Evolutionary conservation across 2,888 invertebrate genomes (phyloP).

Genomic region (Julus scanicus): DNA sequence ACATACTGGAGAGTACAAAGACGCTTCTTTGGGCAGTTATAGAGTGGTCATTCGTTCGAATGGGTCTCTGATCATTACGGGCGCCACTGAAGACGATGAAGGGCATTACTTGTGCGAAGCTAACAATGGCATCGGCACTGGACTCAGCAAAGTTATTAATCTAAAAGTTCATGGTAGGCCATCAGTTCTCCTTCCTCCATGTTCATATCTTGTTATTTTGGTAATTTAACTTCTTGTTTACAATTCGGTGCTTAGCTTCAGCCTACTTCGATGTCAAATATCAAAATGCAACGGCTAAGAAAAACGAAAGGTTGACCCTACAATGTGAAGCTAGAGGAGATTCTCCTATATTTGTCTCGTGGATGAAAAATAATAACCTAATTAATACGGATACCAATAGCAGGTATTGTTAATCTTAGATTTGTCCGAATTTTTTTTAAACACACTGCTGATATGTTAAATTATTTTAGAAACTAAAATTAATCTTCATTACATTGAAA

Average conservation of each 20-base stretch:
- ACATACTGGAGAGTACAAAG: slow-evolving; percentile 55
- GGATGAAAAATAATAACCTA: slow-evolving; percentile 95
- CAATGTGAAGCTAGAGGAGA: slow-evolving; percentile 88
- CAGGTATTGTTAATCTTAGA: slow-evolving; percentile 66
- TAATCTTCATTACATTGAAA: no score
- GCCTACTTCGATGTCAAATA: slow-evolving; percentile 93
- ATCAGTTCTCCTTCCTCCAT: not conserved
- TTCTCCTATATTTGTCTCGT: slow-evolving; percentile 92
- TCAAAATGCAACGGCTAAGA: slow-evolving; percentile 88
- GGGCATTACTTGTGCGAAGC: slow-evolving; percentile 56
- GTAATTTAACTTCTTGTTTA: not conserved
- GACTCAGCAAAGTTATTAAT: slow-evolving; percentile 55
- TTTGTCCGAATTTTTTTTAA: no score
- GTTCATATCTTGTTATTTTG: not conserved
- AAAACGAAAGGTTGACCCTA: slow-evolving; percentile 88
- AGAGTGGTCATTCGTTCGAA: slow-evolving; percentile 51
- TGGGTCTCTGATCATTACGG: slow-evolving; percentile 51
- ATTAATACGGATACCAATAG: slow-evolving; percentile 89
- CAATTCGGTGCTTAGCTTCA: slow-evolving; percentile 73
- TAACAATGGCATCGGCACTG: slow-evolving; percentile 55
- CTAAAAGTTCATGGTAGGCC: slow-evolving; percentile 53
- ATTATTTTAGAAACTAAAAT: no score
- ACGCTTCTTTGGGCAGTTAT: slow-evolving; percentile 45
- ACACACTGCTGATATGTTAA: not conserved
- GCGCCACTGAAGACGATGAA: slow-evolving; percentile 54